Conservation (phyloP, 2,797 vertebrate genomes). For the Bradypus variegatus region DNA sequence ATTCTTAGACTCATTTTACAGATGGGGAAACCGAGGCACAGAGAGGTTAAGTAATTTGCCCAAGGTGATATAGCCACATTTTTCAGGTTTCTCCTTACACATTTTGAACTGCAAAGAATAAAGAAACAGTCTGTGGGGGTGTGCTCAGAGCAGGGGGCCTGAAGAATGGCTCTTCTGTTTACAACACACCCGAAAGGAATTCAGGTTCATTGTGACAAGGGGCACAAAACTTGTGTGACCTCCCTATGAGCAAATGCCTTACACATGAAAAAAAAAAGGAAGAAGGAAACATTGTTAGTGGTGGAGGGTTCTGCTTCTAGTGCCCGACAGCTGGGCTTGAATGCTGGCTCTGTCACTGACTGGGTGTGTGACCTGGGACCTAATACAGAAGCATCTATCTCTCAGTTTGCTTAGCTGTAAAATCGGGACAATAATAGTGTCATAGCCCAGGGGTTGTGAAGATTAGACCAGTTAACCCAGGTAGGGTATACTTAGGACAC, state of each 20-base stretch:
- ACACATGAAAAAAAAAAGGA: neutral
- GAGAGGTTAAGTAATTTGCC: neutral
- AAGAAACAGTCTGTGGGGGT: neutral
- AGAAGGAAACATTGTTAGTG: neutral
- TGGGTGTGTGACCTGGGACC: neutral
- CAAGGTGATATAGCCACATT: neutral
- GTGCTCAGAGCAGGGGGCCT: no score
- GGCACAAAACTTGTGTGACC: no score
- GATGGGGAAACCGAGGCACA: neutral
- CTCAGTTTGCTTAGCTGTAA: neutral
- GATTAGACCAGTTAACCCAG: neutral
- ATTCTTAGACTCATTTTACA: neutral
- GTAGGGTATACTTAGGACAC: neutral
- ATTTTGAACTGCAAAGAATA: conserved; percentile 2
- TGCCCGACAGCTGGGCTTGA: neutral
- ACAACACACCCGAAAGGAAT: no score
- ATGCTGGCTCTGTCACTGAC: neutral
- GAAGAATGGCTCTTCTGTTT: no score
- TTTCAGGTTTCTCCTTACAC: neutral
- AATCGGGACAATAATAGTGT: neutral
- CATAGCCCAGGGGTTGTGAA: neutral
- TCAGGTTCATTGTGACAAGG: no score
- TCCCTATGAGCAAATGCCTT: no score
- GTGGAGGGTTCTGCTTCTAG: neutral
- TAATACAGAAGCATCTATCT: neutral